phyloP scores from a whole-genome alignment of 2,113 vertebrate species.

The Semicossyphus pulcher region DNA sequence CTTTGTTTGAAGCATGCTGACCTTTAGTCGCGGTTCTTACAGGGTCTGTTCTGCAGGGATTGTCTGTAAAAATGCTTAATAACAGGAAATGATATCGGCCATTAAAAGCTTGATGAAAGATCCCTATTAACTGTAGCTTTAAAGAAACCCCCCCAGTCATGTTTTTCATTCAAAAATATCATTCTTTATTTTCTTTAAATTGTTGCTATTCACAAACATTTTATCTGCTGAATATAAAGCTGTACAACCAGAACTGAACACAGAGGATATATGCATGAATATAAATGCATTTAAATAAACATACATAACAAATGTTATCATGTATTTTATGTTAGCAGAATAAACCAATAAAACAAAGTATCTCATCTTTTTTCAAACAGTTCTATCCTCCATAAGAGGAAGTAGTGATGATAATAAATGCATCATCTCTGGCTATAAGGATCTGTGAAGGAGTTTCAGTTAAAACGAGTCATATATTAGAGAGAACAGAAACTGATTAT shows the following conservation, averaged over 20 bases:
- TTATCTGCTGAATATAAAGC: not conserved
- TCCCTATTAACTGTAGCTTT: not conserved
- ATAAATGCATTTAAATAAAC: constrained; percentile 26
- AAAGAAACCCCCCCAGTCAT: not conserved
- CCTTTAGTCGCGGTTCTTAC: too few relatives aligned
- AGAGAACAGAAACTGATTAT: not conserved
- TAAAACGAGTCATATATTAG: too few relatives aligned
- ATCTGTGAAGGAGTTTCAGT: not conserved
- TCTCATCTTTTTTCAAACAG: not conserved
- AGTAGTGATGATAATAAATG: not conserved
- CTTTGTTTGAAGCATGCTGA: not conserved
- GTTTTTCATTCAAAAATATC: constrained; percentile 19
- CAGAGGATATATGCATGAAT: constrained; percentile 17
- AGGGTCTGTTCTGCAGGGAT: not conserved
- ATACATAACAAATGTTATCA: not conserved
- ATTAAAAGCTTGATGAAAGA: constrained; percentile 1
- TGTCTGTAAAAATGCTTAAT: too few relatives aligned
- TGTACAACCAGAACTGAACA: not conserved
- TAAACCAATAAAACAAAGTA: constrained; percentile 30
- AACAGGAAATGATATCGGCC: not conserved
- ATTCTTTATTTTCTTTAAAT: constrained; percentile 33
- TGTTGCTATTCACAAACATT: not conserved
- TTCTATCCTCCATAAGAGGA: not conserved
- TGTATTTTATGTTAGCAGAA: constrained; percentile 49
- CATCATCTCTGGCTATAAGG: not conserved